Conservation (phyloP, 2,888 invertebrate genomes). For the Hemaris fuciformis region DNA sequence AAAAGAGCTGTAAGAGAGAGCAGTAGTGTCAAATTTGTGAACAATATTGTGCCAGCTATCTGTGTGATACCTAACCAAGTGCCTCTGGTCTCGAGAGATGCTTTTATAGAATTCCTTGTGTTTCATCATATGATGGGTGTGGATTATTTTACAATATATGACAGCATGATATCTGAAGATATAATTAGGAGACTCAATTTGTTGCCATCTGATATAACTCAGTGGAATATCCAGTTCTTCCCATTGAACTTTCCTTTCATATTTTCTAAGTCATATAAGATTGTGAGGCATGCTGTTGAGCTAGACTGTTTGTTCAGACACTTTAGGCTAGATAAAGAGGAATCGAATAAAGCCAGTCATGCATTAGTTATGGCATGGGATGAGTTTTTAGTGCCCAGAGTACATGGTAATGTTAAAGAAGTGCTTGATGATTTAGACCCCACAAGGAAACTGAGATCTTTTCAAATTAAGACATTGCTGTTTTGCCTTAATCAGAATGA, state of each 20-base stretch:
- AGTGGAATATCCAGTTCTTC: slow-evolving; percentile 81
- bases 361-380: slow-evolving; percentile 83
- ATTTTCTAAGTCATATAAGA: slow-evolving; percentile 70
- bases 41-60: slow-evolving; percentile 79
- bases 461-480: slow-evolving; percentile 55
- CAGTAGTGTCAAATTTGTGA: slow-evolving; percentile 65
- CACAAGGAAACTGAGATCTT: slow-evolving; percentile 55
- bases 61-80: slow-evolving; percentile 84
- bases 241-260: slow-evolving; percentile 85
- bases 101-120: slow-evolving; percentile 84
- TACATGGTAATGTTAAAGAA: slow-evolving; percentile 78
- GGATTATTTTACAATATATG: slow-evolving; percentile 84
- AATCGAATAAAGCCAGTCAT: slow-evolving; percentile 72
- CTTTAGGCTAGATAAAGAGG: slow-evolving; percentile 75
- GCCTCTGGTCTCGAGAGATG: slow-evolving; percentile 75
- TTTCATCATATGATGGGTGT: slow-evolving; percentile 86
- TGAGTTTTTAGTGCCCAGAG: slow-evolving; percentile 84
- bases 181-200: slow-evolving; percentile 70
- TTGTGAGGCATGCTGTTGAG: slow-evolving; percentile 79
- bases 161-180: slow-evolving; percentile 79
- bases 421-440: slow-evolving; percentile 79
- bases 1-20: slow-evolving; percentile 56
- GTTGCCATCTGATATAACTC: slow-evolving; percentile 69
- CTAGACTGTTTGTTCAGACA: slow-evolving; percentile 85
- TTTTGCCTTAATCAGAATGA: slow-evolving; percentile 74